A percentile compares a stretch with the other conserved stretches of the same genome.
Conservation (phyloP, 2,888 invertebrate genomes). For the Sphecodes monilicornis region DNA sequence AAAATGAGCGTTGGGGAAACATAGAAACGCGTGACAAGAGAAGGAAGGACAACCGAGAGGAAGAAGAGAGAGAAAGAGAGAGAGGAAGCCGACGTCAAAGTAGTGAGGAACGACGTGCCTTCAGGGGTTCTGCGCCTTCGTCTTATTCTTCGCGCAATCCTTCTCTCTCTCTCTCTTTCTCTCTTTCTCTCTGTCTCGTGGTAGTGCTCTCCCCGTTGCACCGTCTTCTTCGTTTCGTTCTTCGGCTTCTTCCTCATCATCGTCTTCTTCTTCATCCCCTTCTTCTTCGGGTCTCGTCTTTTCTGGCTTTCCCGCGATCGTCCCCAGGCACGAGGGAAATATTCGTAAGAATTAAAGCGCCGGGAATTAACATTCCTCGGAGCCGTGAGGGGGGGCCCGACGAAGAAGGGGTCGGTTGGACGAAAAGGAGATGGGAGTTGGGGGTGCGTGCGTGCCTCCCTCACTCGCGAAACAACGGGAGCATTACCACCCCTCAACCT, state of each 20-base stretch:
- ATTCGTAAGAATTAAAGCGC: constrained; percentile 84
- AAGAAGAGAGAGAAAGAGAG: constrained; percentile 41
- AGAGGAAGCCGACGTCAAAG: constrained; percentile 53
- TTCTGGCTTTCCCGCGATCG: constrained; percentile 67
- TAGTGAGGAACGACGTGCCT: constrained; percentile 69
- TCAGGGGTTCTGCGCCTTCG: constrained; percentile 58
- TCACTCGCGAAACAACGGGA: constrained; percentile 82
- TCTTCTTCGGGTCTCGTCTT: constrained; percentile 57
- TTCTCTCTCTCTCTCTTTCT: constrained; percentile 31
- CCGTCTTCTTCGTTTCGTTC: constrained; percentile 43
- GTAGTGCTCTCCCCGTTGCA: constrained; percentile 4
- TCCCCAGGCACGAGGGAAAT: constrained; percentile 81
- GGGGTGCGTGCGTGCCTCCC: constrained; percentile 81
- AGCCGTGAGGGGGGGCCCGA: constrained; percentile 68
- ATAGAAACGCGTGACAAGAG: constrained; percentile 35
- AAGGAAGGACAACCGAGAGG: background rate
- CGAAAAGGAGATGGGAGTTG: constrained; percentile 53
- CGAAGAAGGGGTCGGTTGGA: constrained; percentile 55
- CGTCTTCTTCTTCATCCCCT: constrained; percentile 45
- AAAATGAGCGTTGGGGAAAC: constrained; percentile 30
- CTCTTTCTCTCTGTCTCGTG: constrained; percentile 32
- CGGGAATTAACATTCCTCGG: constrained; percentile 84
- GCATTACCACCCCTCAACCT: constrained; percentile 79
- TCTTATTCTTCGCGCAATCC: constrained; percentile 55
- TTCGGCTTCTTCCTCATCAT: constrained; percentile 47